A percentile compares a stretch with the other conserved stretches of the same genome.
These are phyloP conservation scores for Danaus melanippus DNA, from an alignment of 1,140 invertebrate genomes.

Conservation along the genomic window DNA sequence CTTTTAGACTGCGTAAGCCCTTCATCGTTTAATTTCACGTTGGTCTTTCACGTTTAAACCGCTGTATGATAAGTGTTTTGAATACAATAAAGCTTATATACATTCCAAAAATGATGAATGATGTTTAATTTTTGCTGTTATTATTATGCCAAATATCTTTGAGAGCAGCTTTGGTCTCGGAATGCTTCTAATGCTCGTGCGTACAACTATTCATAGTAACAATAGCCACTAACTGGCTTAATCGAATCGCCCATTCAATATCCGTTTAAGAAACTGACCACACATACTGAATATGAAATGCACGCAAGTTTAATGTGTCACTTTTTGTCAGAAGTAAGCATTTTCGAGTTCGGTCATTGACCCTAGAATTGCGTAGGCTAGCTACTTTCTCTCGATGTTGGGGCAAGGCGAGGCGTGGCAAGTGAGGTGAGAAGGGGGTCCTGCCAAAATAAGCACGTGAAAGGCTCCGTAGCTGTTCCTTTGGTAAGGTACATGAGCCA, in stretches of 20 bases:
- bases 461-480: slow-evolving; percentile 59
- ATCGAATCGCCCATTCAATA: slow-evolving; percentile 50
- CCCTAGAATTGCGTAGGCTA: slow-evolving; percentile 69
- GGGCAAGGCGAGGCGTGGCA: slow-evolving; percentile 41
- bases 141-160: too few relatives aligned
- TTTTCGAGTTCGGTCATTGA: slow-evolving; percentile 67
- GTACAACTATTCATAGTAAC: slow-evolving; percentile 20
- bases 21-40: slow-evolving; percentile 25
- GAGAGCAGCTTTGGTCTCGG: too few relatives aligned
- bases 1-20: slow-evolving; percentile 35
- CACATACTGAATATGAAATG: slow-evolving; percentile 67
- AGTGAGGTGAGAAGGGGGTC: slow-evolving; percentile 52
- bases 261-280: slow-evolving; percentile 63
- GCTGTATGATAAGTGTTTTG: too few relatives aligned
- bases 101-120: too few relatives aligned
- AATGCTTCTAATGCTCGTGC: slow-evolving; percentile 5
- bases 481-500: slow-evolving; percentile 24
- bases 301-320: slow-evolving; percentile 62
- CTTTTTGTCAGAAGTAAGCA: slow-evolving; percentile 67
- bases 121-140: too few relatives aligned
- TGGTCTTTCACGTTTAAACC: not conserved
- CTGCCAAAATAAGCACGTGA: slow-evolving; percentile 69
- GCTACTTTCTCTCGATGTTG: slow-evolving; percentile 67
- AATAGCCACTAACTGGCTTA: slow-evolving; percentile 50
- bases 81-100: too few relatives aligned